Conservation (phyloP, 2,888 invertebrate genomes). For the Caenorhabditis plicata region DNA sequence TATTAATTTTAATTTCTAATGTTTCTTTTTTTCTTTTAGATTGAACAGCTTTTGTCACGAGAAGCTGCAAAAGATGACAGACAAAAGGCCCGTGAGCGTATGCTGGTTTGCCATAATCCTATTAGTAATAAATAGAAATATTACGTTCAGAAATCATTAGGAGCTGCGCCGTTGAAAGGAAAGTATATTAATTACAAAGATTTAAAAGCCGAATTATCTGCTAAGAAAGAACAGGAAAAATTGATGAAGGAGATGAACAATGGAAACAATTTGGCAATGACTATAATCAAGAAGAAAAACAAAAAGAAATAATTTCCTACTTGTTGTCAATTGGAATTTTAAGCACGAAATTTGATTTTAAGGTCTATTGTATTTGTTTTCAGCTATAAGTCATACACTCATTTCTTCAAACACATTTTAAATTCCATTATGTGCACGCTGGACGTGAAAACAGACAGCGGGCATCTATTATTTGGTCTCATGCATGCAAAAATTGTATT, state of each 20-base stretch:
- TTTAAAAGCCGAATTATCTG: slow-evolving; percentile 30
- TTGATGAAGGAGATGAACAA: slow-evolving; percentile 23
- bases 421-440: slow-evolving; percentile 20
- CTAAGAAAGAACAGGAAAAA: slow-evolving; percentile 24
- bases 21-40: slow-evolving; percentile 20
- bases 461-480: slow-evolving; percentile 10
- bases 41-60: slow-evolving; percentile 38
- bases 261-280: slow-evolving; percentile 16
- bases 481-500: too few relatives aligned
- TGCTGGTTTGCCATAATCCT: slow-evolving; percentile 18
- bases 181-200: slow-evolving; percentile 44
- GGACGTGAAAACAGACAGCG: slow-evolving; percentile 33
- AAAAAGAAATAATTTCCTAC: slow-evolving; percentile 12
- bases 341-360: background rate
- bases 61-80: slow-evolving; percentile 31
- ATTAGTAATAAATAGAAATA: background rate
- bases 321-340: background rate
- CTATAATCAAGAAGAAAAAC: slow-evolving; percentile 20
- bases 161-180: slow-evolving; percentile 44
- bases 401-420: slow-evolving; percentile 2
- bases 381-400: background rate
- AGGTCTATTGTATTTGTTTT: slow-evolving; percentile 6
- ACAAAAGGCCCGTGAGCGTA: slow-evolving; percentile 33
- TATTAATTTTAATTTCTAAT: slow-evolving; percentile 1
- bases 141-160: slow-evolving; percentile 29